Evolutionary conservation across 2,797 vertebrate genomes (phyloP).

Genomic region (Coccyzus lansbergi): DNA sequence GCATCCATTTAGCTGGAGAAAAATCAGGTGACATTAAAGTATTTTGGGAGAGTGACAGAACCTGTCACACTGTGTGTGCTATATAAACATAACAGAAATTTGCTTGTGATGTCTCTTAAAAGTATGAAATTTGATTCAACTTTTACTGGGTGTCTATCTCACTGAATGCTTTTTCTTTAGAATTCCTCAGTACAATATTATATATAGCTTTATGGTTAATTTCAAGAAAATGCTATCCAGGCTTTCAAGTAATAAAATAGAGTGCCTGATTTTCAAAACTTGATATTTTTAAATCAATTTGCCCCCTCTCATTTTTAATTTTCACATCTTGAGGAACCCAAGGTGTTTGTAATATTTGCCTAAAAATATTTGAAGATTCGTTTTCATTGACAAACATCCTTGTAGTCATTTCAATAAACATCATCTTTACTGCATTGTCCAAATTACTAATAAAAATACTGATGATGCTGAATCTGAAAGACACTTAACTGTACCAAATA

Average conservation of each 20-base stretch:
- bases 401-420: not conserved
- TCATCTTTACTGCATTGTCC: not conserved
- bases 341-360: not conserved
- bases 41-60: not conserved
- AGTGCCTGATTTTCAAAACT: not conserved
- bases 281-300: not conserved
- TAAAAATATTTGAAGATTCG: not conserved
- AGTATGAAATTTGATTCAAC: not conserved
- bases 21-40: not conserved
- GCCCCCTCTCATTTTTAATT: not conserved
- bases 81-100: not conserved
- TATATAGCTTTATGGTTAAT: rapidly evolving
- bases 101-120: not conserved
- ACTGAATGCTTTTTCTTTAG: not conserved
- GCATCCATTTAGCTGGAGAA: not conserved
- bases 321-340: not conserved
- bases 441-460: not conserved
- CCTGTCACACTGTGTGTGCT: not conserved
- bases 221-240: not conserved
- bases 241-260: not conserved
- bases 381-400: not conserved
- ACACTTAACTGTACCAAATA: not conserved
- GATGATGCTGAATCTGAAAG: not conserved
- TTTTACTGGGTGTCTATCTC: not conserved
- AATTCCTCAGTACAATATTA: not conserved